phyloP scores from a whole-genome alignment of 2,888 invertebrate species.

The Blastobasis lacticolella region DNA sequence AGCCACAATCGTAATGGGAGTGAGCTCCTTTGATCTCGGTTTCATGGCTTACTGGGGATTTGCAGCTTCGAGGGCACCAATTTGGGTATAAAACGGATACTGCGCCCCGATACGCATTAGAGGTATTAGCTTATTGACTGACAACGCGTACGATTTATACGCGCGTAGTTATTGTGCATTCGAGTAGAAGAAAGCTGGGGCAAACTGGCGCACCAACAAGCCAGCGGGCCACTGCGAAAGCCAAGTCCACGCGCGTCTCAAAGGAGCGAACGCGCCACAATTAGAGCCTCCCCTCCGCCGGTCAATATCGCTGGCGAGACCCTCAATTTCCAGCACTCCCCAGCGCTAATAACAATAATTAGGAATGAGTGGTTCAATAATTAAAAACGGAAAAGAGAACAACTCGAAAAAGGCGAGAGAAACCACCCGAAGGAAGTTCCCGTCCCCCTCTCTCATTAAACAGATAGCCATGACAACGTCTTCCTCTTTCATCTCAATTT shows the following conservation, averaged over 20 bases:
- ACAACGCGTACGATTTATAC: not conserved
- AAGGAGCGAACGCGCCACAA: conserved; percentile 68
- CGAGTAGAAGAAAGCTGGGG: not conserved
- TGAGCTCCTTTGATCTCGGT: conserved; percentile 69
- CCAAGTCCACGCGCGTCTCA: conserved; percentile 63
- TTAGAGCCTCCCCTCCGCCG: conserved; percentile 65
- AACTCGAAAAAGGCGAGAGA: conserved; percentile 56
- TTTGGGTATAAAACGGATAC: conserved; percentile 68
- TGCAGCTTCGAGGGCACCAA: conserved; percentile 55
- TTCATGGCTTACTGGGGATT: conserved; percentile 67
- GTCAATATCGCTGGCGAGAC: conserved; percentile 68
- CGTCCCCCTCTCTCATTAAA: conserved; percentile 32
- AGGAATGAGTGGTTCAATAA: conserved; percentile 76
- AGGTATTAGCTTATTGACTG: conserved; percentile 64
- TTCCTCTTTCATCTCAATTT: conserved; percentile 47
- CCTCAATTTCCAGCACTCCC: conserved; percentile 74
- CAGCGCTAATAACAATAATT: conserved; percentile 75
- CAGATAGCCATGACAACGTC: conserved; percentile 25
- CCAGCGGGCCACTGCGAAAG: conserved; percentile 54
- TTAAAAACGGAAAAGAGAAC: conserved; percentile 75
- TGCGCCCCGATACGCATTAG: conserved; percentile 58
- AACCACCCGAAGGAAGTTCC: conserved; percentile 35
- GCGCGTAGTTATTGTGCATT: not conserved
- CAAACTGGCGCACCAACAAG: conserved; percentile 25
- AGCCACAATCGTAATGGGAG: conserved; percentile 70